These are phyloP conservation scores for Semotilus atromaculatus DNA, from an alignment of 2,797 vertebrate genomes.

Conservation along the genomic window DNA sequence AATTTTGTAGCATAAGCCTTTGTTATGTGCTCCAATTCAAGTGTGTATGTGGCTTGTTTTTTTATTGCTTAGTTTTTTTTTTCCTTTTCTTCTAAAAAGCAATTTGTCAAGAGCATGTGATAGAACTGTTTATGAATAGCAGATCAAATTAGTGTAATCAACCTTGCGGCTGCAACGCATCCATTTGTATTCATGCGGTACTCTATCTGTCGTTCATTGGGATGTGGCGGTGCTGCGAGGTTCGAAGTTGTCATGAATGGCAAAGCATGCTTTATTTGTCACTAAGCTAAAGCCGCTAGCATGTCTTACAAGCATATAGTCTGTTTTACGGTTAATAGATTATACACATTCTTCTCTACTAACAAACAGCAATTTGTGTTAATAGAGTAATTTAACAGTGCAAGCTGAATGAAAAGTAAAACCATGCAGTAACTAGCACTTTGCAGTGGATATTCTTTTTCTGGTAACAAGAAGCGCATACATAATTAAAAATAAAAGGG, in stretches of 20 bases:
- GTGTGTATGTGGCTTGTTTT: conserved; percentile 16
- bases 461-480: conserved; percentile 42
- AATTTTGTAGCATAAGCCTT: neutral
- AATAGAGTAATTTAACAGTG: conserved; percentile 11
- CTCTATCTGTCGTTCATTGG: conserved; percentile 1
- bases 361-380: conserved; percentile 20
- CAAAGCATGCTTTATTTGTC: conserved; percentile 30
- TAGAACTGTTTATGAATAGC: conserved; percentile 41
- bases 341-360: conserved; percentile 8
- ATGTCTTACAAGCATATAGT: neutral
- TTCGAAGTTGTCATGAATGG: conserved; percentile 13
- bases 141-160: conserved; percentile 47
- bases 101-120: conserved; percentile 42
- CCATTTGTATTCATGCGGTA: conserved; percentile 34
- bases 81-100: conserved; percentile 7
- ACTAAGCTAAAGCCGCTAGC: neutral
- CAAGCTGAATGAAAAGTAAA: conserved; percentile 24
- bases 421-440: neutral
- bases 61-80: neutral
- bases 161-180: conserved; percentile 15
- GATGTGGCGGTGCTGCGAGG: neutral
- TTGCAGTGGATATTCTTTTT: conserved; percentile 23
- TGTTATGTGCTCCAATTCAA: neutral
- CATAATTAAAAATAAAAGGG: conserved; percentile 64
- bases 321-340: conserved; percentile 13